Evolutionary conservation across 2,797 vertebrate genomes (phyloP).

Genomic region (Parambassis ranga): DNA sequence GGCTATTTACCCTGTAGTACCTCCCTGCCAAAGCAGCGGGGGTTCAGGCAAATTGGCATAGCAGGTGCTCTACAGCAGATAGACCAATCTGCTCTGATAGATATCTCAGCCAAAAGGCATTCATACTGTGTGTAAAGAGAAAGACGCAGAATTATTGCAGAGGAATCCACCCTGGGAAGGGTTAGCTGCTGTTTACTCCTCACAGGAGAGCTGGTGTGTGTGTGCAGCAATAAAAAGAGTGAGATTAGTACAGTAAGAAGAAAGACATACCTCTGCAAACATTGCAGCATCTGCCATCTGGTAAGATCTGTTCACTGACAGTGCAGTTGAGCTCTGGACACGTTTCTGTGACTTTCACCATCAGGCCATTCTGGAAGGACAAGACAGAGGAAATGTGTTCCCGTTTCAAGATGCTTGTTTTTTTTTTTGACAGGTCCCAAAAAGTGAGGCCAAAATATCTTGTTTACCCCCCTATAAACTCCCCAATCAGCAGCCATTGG

Average conservation of each 20-base stretch:
- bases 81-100: constrained; percentile 57
- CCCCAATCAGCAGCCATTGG: too few species aligned
- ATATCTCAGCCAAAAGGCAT: constrained; percentile 34
- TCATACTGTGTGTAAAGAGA: constrained; percentile 4
- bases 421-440: too few species aligned
- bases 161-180: constrained; percentile 24
- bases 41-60: constrained; percentile 58
- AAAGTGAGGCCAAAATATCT: too few species aligned
- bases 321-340: constrained; percentile 92
- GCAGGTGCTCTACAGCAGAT: constrained; percentile 48
- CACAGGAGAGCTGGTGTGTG: background rate
- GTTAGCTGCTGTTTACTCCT: constrained; percentile 15
- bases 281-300: constrained; percentile 91
- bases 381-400: background rate
- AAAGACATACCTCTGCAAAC: constrained; percentile 89
- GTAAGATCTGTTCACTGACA: constrained; percentile 84
- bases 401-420: too few species aligned
- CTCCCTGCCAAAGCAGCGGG: constrained; percentile 49
- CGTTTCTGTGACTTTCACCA: constrained; percentile 86
- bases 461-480: too few species aligned
- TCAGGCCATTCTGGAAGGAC: constrained; percentile 85
- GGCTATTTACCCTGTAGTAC: constrained; percentile 54
- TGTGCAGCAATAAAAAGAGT: background rate
- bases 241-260: background rate
- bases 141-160: constrained; percentile 19